Base-by-base conservation (phyloP, 2,113 vertebrate species). In the Telmatochromis bifrenatus region DNA sequence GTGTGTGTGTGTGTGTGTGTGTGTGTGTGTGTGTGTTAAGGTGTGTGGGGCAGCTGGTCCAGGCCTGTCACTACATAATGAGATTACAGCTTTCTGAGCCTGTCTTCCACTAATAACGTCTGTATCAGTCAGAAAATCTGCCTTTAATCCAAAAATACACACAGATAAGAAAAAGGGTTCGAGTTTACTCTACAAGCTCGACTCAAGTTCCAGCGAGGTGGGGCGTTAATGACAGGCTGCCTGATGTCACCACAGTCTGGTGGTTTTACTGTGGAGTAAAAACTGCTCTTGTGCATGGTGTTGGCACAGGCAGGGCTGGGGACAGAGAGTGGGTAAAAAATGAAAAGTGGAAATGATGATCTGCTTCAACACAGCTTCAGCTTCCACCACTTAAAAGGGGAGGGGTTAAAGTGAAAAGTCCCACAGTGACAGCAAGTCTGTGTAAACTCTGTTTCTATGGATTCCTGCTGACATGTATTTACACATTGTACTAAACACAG, bases 401-500 rank as follows among this genome's bases (percentile, higher is more conserved):
- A 45, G 54, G 58, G 56, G 12, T 12, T 19, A 28, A 47, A 28
- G n/a, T 47, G 93, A 93, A 9, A 9, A 82, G 33, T 17, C 68
- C 47, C 37, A 37, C 87, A 84, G 83, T 96, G 95, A 94, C 92
- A 92, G 95, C 94, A 91, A 94, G 92, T 95, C 94, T 96, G 94
- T 95, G 94, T 88, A 87, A 89, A 95, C 90, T 91, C 92, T 96
- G 95, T 95, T 96, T 95, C 92, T 95, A 96, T 92, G 88, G 92
- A 94, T 51, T 49, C 47, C 73, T 77, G 94, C 90, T 94, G 92
- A 94, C 92, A 93, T 96, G 94, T 95, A 96, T 95, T 95, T 95
- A 95, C 95, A 96, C 94, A 58, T 96, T 96, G 93, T 96, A 96
- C 93, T 96, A 95, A 96, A 95, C 95, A 96, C 91, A 90, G 93